These are phyloP conservation scores for Pristionchus arcanus DNA, from an alignment of 2,888 invertebrate genomes.

Conservation along the genomic window DNA sequence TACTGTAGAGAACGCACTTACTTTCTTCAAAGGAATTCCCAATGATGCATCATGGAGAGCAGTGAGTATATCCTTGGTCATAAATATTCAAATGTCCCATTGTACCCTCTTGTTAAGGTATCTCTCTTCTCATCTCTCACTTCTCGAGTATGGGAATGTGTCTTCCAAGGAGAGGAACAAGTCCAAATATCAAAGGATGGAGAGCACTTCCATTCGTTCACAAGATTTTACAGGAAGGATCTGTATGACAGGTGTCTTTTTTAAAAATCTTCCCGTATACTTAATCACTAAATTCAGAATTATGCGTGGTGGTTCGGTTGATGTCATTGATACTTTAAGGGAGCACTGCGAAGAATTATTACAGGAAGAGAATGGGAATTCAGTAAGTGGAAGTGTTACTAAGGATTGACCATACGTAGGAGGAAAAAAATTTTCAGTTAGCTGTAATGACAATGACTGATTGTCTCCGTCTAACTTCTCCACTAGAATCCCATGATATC, in stretches of 20 bases:
- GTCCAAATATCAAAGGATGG: slow-evolving; percentile 38
- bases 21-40: slow-evolving; percentile 42
- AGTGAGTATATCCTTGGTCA: background rate
- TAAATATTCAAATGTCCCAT: background rate
- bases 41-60: background rate
- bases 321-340: slow-evolving; percentile 24
- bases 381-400: background rate
- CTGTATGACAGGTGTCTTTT: background rate
- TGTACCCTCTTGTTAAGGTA: background rate
- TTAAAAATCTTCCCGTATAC: background rate
- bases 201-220: background rate
- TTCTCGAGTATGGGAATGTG: slow-evolving; percentile 43
- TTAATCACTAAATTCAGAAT: background rate
- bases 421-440: background rate
- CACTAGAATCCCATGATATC: background rate
- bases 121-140: background rate
- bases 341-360: slow-evolving; percentile 29
- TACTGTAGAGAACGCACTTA: background rate
- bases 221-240: background rate
- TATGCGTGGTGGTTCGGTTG: background rate
- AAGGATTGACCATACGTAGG: too few species aligned
- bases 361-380: slow-evolving; percentile 36
- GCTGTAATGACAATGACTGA: slow-evolving; percentile 28
- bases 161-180: background rate
- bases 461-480: slow-evolving; percentile 45